Conservation (phyloP, 2,888 invertebrate species). For the Ceraclea dissimilis region DNA sequence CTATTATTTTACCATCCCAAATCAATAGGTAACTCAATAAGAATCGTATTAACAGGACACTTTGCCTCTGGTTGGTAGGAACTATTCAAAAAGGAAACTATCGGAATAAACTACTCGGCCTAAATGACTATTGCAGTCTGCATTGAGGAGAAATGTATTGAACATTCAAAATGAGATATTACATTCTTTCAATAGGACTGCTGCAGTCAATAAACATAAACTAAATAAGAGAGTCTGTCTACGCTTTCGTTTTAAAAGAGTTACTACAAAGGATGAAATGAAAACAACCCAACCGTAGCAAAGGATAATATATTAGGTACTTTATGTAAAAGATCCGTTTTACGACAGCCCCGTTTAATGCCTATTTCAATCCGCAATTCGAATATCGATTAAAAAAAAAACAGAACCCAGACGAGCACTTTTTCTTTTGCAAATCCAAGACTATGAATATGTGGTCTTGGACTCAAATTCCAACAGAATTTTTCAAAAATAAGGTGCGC, state of each 20-base stretch:
- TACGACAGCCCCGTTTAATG: too few relatives aligned
- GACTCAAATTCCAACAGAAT: too few relatives aligned
- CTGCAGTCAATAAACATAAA: not conserved
- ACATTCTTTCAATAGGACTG: not conserved
- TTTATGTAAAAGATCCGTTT: not conserved
- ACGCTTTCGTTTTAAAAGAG: not conserved
- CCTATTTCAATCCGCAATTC: too few relatives aligned
- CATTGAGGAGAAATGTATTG: not conserved
- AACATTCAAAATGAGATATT: constrained; percentile 1
- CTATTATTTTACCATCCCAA: too few relatives aligned
- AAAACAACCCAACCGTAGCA: not conserved
- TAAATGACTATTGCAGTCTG: not conserved
- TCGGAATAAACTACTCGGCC: not conserved
- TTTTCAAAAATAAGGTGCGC: too few relatives aligned
- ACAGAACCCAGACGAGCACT: too few relatives aligned
- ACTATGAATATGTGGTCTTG: too few relatives aligned
- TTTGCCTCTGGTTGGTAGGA: too few relatives aligned
- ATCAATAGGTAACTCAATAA: too few relatives aligned
- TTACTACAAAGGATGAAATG: constrained; percentile 2
- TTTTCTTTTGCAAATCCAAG: too few relatives aligned
- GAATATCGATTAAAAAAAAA: too few relatives aligned
- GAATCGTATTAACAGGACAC: too few relatives aligned
- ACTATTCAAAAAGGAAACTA: not conserved
- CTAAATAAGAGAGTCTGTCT: not conserved
- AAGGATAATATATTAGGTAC: not conserved